Base-by-base conservation (phyloP, 2,113 vertebrate species). In the Brienomyrus brachyistius region DNA sequence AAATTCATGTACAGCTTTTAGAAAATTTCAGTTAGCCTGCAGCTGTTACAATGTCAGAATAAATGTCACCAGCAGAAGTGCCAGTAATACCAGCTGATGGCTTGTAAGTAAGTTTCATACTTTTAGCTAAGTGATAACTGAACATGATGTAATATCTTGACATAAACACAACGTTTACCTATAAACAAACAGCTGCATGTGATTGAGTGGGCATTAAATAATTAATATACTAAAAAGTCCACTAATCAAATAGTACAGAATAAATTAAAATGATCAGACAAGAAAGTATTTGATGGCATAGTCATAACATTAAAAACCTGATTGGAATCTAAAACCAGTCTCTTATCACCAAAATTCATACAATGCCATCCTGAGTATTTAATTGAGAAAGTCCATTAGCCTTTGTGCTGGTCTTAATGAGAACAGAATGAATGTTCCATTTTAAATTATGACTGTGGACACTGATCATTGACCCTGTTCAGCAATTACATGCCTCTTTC, bases 341-440 rank as follows among this genome's bases (percentile, higher is more conserved):
- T 35, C 27, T 74, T 74, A 77, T n/a, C 23, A 45, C 0, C 45
- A 48, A 84, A 84, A 43, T 84, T 84, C 45, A 84, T 10, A 84
- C 45, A 48, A 84, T 48, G 9, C 45, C 74, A 43, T 48, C 82
- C 40, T 10, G 45, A 84, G 43, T 84, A 84, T 77, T 77, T 77
- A 77, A 77, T 19, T 45, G 82, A 48, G 45, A 84, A 66, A 66
- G 35, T 62, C 31, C 56, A 35, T 62, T 62, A 88, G 56, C 54
- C 87, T n/a, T 59, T 88, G 87, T 54, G 40, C 40, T 62, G 31
- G 35, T 15, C 10, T 48, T 62, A 88, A 66, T 66, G 87, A 88
- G 40, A 21, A 66, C 86, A 87, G 23, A 62, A 87, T 87, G 51
- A 87, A 87, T 87, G 21, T 88, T 45, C 87, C 21, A 27, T n/a